Base-by-base conservation (phyloP, 2,113 vertebrate species). In the Rhinolophus sinicus region DNA sequence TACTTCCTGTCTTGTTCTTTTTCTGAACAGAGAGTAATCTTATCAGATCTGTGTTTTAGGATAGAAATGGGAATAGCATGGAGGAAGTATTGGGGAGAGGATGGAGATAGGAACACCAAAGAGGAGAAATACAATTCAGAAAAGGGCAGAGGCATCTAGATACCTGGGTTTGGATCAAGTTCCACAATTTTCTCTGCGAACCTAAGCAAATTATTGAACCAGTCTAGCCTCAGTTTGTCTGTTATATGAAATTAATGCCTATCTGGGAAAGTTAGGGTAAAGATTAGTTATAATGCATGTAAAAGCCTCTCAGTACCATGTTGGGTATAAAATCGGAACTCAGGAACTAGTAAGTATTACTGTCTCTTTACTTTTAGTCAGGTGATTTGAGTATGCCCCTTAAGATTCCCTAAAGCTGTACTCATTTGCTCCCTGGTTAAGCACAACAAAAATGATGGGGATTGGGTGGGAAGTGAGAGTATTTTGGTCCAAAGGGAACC, bases 101-200 rank as follows among this genome's bases (percentile, higher is more conserved):
- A 92, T 83, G 50, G 56, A 87, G n/a, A 40, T 54, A 80, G 44
- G 35, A 35, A 73, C 16, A 78, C 58, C 16, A 47, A 76, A 38
- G 40, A 75, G 33, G 54, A 88, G 69, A 70, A 44, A 54, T 52
- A 64, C 30, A 50, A n/a, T 91, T 47, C 50, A 81, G 69, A 87
- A 86, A 92, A 92, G 28, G 47, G 75, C 47, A 86, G 60, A 91
- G 40, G 13, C n/a, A 76, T 54, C 62, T 82, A 67, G 33, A 82
- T 75, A 54, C 5, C 52, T 95, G 54, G 30, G 28, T 82, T 93
- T 86, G 33, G 33, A 76, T 44, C 16, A 35, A 44, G 56, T 93
- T 96, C 33, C 28, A 75, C 21, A 87, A 22, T 94, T 96, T 88
- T 94, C 77, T 93, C 16, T 64, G 0, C 93, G 54, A 96, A 77